Base-by-base conservation (phyloP, 92 coral and sea anemone species). In the Plumapathes pennacea region DNA sequence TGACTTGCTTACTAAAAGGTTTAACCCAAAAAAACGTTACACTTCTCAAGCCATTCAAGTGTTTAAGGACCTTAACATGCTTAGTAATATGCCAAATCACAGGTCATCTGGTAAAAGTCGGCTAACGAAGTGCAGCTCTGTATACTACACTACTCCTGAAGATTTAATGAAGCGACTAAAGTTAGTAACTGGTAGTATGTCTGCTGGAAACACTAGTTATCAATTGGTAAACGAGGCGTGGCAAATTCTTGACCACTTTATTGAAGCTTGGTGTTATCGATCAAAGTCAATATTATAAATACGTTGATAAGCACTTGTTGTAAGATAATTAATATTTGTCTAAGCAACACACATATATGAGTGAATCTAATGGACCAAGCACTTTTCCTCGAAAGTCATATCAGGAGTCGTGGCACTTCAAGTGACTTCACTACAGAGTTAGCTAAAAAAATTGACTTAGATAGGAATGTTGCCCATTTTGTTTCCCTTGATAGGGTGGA, bases 351-450 rank as follows among this genome's bases (percentile, higher is more conserved):
- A 4, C 42, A 41, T 8, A 20, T 23, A 2, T 59, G 2, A 41
- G 42, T 39, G 20, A 30, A 3, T 1, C 31, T 21, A 54, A 59
- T 59, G 67, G 67, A 6, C 4, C 42, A 24, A 19, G 50, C 20
- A 41, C 15, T 20, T 59, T 0, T 15, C 15, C 1, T 5, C 11
- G n/a, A n/a, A n/a, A n/a, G n/a, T n/a, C n/a, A n/a, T n/a, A n/a
- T n/a, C n/a, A n/a, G n/a, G n/a, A n/a, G n/a, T n/a, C n/a, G n/a
- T n/a, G n/a, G n/a, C n/a, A n/a, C n/a, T n/a, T n/a, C 30, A 14
- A 28, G 42, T 59, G 67, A 59, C 19, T 59, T 36, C 32, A 59
- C 57, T 10, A 40, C 42, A 2, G 4, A 7, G 4, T 59, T 39
- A 5, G 25, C n/a, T 22, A 28, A 27, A 4, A 32, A 25, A 6